Evolutionary conservation across 2,888 invertebrate species (phyloP), one percentile per base, ranked within the genome.

Genomic region (Noctua janthina): DNA sequence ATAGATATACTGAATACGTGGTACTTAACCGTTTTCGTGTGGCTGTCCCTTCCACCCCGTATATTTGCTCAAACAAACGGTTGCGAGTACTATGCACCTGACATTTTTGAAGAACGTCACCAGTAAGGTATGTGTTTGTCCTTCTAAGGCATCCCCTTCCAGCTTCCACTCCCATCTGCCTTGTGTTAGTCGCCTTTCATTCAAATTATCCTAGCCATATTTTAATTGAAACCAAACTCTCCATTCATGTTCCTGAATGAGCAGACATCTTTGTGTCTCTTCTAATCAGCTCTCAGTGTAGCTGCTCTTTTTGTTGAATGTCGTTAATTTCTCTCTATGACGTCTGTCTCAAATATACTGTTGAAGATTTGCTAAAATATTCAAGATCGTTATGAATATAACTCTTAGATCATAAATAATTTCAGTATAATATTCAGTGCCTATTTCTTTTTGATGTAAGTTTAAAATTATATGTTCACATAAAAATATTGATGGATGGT

Each of bases 361-460:
- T 29, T 29, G 29, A 29, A 29, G 29, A 29, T 29, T 29, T 29
- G 10, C 62, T 29, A 80, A 23, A 29, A 66, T 15, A 17, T 39
- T n/a, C 49, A 59, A 69, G 43, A 23, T 66, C 10, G 10, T 56
- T 56, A 54, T 46, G 2, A 64, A 51, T 78, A 29, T 51, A 51
- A 20, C 17, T 62, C 8, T 39, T 5, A 79, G 11, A 79, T 56
- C 39, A 15, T 64, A 73, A 64, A 82, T 54, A 2, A 73, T 72
- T 81, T 20, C 11, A 17, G 51, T 73, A 35, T 23, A 29, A 56
- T 10, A 67, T 67, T 83, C 13, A 15, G 1, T 51, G 29, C 39
- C 39, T 56, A 67, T 67, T 80, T 83, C 56, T 59, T 77, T 59
- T 83, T 83, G 43, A 83, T 68, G 82, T 82, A 23, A 51, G 46